These are phyloP conservation scores for Cydia pomonella DNA, from an alignment of 1,140 invertebrate genomes.

Conservation along the genomic window DNA sequence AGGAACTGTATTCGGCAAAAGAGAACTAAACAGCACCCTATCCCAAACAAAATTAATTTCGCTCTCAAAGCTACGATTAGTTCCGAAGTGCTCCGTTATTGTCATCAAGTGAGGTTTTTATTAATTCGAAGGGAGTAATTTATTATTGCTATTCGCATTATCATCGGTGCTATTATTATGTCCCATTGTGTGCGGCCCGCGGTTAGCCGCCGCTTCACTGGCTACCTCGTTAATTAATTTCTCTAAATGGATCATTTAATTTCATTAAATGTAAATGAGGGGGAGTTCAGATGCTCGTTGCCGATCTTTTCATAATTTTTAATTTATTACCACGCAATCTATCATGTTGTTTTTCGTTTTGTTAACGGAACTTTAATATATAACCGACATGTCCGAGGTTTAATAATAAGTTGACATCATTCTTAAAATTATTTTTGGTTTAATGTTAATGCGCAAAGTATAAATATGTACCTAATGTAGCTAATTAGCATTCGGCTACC, in stretches of 20 bases:
- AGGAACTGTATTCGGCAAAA: slow-evolving; percentile 18
- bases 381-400: not conserved
- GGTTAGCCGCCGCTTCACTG: slow-evolving; percentile 72
- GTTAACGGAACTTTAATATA: slow-evolving; percentile 10
- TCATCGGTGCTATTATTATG: slow-evolving; percentile 66
- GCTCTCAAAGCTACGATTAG: slow-evolving; percentile 65
- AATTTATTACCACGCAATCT: slow-evolving; percentile 38
- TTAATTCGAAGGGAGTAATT: slow-evolving; percentile 69
- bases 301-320: slow-evolving; percentile 49
- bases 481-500: slow-evolving; percentile 74
- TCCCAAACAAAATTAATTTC: slow-evolving; percentile 64
- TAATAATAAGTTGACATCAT: slow-evolving; percentile 1
- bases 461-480: slow-evolving; percentile 53
- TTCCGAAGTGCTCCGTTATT: slow-evolving; percentile 71
- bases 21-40: slow-evolving; percentile 34
- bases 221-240: slow-evolving; percentile 78
- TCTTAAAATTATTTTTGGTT: slow-evolving; percentile 15
- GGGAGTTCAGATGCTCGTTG: slow-evolving; percentile 56
- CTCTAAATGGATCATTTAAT: slow-evolving; percentile 80
- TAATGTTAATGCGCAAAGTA: slow-evolving; percentile 9
- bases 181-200: slow-evolving; percentile 56
- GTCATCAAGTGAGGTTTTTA: slow-evolving; percentile 77
- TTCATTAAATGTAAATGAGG: slow-evolving; percentile 79
- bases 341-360: slow-evolving; percentile 16
- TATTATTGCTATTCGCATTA: slow-evolving; percentile 61